Evolutionary conservation across 2,888 invertebrate genomes (phyloP).

Genomic region (Branchinecta sandiegonensis): DNA sequence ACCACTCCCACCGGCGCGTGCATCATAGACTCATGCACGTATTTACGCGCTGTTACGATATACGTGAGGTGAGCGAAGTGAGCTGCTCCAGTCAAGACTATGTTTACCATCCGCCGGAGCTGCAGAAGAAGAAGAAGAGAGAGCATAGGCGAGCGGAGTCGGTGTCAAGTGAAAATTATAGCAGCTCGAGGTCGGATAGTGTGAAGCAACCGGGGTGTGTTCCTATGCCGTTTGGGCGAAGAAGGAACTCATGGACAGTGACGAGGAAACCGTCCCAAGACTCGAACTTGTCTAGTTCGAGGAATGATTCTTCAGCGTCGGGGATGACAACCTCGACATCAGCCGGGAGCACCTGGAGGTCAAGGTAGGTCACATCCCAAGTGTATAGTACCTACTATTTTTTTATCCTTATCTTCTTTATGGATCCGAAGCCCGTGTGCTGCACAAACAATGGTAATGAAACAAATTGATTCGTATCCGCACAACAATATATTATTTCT

Average conservation of each 20-base stretch:
- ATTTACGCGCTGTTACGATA: slow-evolving; percentile 17
- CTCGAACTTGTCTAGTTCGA: slow-evolving; percentile 72
- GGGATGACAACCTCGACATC: slow-evolving; percentile 77
- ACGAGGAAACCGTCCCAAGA: slow-evolving; percentile 85
- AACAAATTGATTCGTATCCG: too few relatives aligned
- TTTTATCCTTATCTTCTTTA: too few relatives aligned
- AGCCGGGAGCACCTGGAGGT: slow-evolving; percentile 44
- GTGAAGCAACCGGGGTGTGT: slow-evolving; percentile 42
- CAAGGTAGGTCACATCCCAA: neutral
- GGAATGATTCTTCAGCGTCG: slow-evolving; percentile 81
- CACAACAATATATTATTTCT: too few relatives aligned
- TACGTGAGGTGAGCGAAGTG: slow-evolving; percentile 14
- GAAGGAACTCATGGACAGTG: slow-evolving; percentile 73
- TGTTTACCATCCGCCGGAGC: slow-evolving; percentile 55
- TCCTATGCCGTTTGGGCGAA: slow-evolving; percentile 48
- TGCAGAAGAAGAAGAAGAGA: slow-evolving; percentile 45
- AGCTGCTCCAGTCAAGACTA: slow-evolving; percentile 38
- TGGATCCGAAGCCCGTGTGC: too few relatives aligned
- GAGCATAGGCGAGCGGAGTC: slow-evolving; percentile 58
- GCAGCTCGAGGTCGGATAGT: slow-evolving; percentile 71
- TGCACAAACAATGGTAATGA: too few relatives aligned
- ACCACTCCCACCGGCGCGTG: slow-evolving; percentile 14
- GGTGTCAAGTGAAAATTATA: slow-evolving; percentile 69
- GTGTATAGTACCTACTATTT: too few relatives aligned
- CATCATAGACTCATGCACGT: slow-evolving; percentile 21